These are phyloP conservation scores for Avahi laniger DNA, from an alignment of 2,797 vertebrate genomes.

Conservation along the genomic window DNA sequence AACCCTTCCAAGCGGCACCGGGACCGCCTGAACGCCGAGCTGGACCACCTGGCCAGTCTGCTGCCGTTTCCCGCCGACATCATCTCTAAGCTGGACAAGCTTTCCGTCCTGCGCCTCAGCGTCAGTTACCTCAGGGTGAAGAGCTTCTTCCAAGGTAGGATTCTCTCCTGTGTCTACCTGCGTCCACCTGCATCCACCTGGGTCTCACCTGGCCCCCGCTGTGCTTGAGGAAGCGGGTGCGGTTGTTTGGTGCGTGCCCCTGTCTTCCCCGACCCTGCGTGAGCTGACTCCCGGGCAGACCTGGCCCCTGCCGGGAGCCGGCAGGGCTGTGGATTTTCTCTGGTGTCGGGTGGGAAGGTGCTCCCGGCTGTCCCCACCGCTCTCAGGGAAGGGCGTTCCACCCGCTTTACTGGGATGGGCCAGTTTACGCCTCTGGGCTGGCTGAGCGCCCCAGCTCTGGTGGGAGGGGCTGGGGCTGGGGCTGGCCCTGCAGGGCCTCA, in stretches of 20 bases:
- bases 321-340: not conserved
- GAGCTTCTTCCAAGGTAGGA: slow-evolving; percentile 96
- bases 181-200: too few relatives aligned
- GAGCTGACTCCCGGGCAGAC: not conserved
- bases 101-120: slow-evolving; percentile 95
- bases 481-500: accelerated
- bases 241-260: accelerated
- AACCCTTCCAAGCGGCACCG: slow-evolving; percentile 97
- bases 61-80: slow-evolving; percentile 94
- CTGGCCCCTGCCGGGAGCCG: not conserved
- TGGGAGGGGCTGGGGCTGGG: not conserved
- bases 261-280: too few relatives aligned
- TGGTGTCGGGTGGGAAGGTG: not conserved
- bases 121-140: slow-evolving; percentile 97
- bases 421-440: not conserved
- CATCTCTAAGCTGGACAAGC: slow-evolving; percentile 96
- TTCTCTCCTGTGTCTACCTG: not conserved
- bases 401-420: not conserved
- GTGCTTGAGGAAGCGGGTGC: not conserved
- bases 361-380: not conserved
- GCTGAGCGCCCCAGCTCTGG: not conserved
- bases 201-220: not conserved
- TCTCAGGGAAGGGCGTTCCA: not conserved
- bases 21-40: slow-evolving; percentile 95
- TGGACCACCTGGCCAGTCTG: slow-evolving; percentile 95